Percentiles rank a stretch among this genome's conserved stretches.
Evolutionary conservation across 2,888 invertebrate species (phyloP).

Genomic region (Eupithecia inturbata): DNA sequence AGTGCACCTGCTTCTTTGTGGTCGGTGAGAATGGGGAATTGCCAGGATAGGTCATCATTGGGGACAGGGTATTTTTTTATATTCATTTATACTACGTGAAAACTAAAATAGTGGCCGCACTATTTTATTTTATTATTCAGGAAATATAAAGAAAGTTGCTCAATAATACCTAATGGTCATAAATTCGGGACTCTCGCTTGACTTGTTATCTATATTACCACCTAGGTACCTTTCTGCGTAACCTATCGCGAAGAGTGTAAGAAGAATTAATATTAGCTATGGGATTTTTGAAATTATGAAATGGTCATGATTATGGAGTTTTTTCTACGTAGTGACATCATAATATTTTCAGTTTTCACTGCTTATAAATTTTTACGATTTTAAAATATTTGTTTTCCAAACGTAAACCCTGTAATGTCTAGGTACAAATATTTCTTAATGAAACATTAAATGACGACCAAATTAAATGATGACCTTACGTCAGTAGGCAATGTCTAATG

Average conservation of each 20-base stretch:
- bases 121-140: too few relatives aligned
- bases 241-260: too few relatives aligned
- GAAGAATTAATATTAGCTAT: too few relatives aligned
- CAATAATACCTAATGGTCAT: neutral
- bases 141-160: neutral
- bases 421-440: neutral
- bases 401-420: neutral
- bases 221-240: neutral
- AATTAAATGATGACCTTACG: too few relatives aligned
- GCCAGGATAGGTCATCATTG: neutral
- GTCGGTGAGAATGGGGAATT: constrained; percentile 25
- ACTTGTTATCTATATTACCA: too few relatives aligned
- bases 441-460: neutral
- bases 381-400: neutral
- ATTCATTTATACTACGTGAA: neutral
- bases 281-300: too few relatives aligned
- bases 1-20: constrained; percentile 30
- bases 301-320: neutral
- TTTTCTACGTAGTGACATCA: neutral
- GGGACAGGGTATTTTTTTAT: constrained; percentile 13
- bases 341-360: neutral
- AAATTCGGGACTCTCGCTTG: too few relatives aligned
- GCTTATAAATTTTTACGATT: neutral
- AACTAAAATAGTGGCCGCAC: neutral
- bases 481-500: neutral